Conservation (phyloP, 2,797 vertebrate species). For the Helicolenus hilgendorfi region DNA sequence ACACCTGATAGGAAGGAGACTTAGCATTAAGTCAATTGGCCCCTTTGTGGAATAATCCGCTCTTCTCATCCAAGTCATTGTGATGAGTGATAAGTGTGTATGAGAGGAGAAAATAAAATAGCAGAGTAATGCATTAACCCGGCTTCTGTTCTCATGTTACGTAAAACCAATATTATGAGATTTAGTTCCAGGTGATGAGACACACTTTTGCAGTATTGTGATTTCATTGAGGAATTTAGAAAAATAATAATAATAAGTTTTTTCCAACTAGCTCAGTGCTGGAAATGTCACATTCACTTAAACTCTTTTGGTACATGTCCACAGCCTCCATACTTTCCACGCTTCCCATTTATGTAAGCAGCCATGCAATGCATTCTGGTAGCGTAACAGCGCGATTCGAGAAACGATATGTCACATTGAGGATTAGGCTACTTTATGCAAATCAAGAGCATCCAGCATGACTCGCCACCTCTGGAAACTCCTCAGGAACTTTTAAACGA, state of each 20-base stretch:
- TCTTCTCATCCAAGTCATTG: slow-evolving; percentile 48
- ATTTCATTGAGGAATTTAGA: background rate
- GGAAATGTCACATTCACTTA: background rate
- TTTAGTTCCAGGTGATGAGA: slow-evolving; percentile 13
- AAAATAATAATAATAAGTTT: background rate
- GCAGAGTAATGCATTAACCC: background rate
- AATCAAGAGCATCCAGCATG: no score
- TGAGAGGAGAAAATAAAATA: background rate
- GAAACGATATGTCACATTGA: no score
- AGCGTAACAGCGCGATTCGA: no score
- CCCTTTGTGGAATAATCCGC: slow-evolving; percentile 69
- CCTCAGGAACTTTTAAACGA: no score
- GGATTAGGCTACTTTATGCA: no score
- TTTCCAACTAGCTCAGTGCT: background rate
- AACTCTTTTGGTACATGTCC: background rate
- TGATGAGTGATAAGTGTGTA: slow-evolving; percentile 55
- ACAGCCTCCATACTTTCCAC: no score
- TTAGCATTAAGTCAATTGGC: slow-evolving; percentile 58
- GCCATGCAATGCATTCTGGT: no score
- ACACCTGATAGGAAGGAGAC: slow-evolving; percentile 67
- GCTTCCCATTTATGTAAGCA: no score
- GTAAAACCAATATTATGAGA: slow-evolving; percentile 14
- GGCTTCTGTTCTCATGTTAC: slow-evolving; percentile 25
- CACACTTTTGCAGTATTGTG: background rate
- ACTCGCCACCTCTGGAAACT: no score